Percentiles rank a stretch among this genome's conserved stretches.
Conservation (phyloP, 2,888 invertebrate genomes). For the Salpingus planirostris region DNA sequence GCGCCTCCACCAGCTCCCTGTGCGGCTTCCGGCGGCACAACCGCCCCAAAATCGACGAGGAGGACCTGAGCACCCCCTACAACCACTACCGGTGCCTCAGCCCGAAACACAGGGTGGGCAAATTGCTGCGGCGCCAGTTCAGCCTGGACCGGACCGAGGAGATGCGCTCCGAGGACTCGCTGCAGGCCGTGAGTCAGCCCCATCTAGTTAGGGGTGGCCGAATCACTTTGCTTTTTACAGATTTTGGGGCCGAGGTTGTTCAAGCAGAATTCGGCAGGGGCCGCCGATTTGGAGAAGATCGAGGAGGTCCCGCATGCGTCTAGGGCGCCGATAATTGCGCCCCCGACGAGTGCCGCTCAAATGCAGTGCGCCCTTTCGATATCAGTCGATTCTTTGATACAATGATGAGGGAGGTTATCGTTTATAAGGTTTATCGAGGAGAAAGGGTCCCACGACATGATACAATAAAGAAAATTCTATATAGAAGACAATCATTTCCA, state of each 20-base stretch:
- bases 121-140: conserved; percentile 55
- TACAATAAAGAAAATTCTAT: too few species aligned
- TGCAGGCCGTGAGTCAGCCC: conserved; percentile 34
- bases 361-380: conserved; percentile 37
- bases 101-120: conserved; percentile 44
- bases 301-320: conserved; percentile 51
- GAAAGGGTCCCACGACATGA: too few species aligned
- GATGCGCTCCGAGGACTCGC: conserved; percentile 32
- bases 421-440: too few species aligned
- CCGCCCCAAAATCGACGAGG: conserved; percentile 44
- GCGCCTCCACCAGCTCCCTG: conserved; percentile 46
- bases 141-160: conserved; percentile 61
- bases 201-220: not conserved
- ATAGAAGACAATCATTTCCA: too few species aligned
- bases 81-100: conserved; percentile 65
- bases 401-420: too few species aligned
- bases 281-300: conserved; percentile 60
- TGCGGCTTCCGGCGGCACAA: conserved; percentile 36
- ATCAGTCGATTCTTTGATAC: conserved; percentile 39
- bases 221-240: not conserved
- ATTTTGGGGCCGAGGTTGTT: conserved; percentile 41
- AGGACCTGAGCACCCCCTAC: conserved; percentile 64
- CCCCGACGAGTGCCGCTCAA: conserved; percentile 13
- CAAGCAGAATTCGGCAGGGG: conserved; percentile 61
- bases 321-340: conserved; percentile 38